A percentile compares a stretch with the other conserved stretches of the same genome.
phyloP scores from a whole-genome alignment of 2,113 vertebrate genomes.

The Pedionomus torquatus region DNA sequence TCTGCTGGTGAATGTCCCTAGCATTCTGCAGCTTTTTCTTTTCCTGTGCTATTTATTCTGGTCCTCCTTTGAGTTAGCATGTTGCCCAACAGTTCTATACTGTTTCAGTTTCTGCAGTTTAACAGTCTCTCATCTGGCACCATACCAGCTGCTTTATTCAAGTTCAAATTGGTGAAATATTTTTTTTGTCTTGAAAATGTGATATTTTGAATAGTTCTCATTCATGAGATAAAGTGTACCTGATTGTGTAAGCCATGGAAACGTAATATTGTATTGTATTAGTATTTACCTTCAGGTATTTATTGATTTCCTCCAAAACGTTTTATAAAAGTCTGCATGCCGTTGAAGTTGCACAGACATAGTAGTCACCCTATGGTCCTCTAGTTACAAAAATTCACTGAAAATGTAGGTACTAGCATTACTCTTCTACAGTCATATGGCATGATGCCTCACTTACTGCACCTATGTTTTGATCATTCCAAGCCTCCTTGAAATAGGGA shows the following conservation, averaged over 20 bases:
- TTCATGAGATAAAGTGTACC: not conserved
- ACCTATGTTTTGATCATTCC: not conserved
- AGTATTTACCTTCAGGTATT: not conserved
- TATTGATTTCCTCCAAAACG: not conserved
- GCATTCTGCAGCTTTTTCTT: not conserved
- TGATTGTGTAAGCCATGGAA: not conserved
- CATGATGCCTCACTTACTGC: fast-evolving
- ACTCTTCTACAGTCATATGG: fast-evolving
- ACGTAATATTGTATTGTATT: not conserved
- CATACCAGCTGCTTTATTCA: not conserved
- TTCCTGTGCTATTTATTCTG: not conserved
- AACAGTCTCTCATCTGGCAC: not conserved
- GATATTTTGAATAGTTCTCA: not conserved
- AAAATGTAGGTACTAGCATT: not conserved
- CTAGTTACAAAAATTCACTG: not conserved
- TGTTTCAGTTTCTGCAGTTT: not conserved
- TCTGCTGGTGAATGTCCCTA: not conserved
- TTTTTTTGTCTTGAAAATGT: not conserved
- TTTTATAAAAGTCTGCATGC: not conserved
- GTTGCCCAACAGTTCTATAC: not conserved
- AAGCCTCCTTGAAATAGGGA: not conserved
- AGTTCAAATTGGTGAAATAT: not conserved
- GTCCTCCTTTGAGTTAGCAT: not conserved
- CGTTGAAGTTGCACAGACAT: not conserved
- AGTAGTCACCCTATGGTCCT: not conserved